phyloP scores from a whole-genome alignment of 2,797 vertebrate genomes.

The Capromys pilorides region DNA sequence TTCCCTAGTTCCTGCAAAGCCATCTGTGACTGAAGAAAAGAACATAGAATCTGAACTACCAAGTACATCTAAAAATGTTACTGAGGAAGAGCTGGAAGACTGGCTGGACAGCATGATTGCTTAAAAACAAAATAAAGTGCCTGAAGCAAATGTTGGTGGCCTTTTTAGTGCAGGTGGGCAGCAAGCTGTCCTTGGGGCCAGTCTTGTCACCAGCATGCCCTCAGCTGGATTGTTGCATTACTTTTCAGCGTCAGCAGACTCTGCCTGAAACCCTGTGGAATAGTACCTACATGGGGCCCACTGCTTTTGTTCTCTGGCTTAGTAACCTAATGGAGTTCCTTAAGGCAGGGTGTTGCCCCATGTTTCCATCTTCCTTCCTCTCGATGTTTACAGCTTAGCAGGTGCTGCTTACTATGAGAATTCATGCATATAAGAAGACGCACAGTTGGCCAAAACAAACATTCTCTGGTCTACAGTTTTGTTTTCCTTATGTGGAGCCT shows the following conservation, averaged over 20 bases:
- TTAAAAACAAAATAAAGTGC: slow-evolving; percentile 63
- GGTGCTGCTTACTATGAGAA: slow-evolving; percentile 5
- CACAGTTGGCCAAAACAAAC: slow-evolving; percentile 82
- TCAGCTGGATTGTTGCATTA: rapidly evolving
- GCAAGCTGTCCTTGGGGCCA: not conserved
- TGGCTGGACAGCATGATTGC: slow-evolving; percentile 98
- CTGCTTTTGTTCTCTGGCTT: slow-evolving; percentile 40
- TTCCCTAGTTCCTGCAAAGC: slow-evolving; percentile 74
- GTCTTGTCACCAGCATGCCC: not conserved
- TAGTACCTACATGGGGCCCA: not conserved
- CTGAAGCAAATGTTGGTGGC: slow-evolving; percentile 54
- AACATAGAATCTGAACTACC: slow-evolving; percentile 69
- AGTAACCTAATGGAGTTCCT: not conserved
- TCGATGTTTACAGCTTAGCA: not conserved
- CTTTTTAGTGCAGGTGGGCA: not conserved
- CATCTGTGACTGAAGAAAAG: slow-evolving; percentile 72
- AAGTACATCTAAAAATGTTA: slow-evolving; percentile 79
- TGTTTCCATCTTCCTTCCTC: not conserved
- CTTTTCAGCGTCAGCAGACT: not conserved
- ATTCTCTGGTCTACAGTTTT: not conserved
- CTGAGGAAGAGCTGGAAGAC: slow-evolving; percentile 93
- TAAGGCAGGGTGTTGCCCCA: not conserved
- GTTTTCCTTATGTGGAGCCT: not conserved
- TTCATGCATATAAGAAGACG: not conserved
- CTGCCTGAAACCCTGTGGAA: slow-evolving; percentile 31